Evolutionary conservation across 2,888 invertebrate species (phyloP), one percentile per base, ranked within the genome.

Genomic region (Aphidoletes aphidimyza): DNA sequence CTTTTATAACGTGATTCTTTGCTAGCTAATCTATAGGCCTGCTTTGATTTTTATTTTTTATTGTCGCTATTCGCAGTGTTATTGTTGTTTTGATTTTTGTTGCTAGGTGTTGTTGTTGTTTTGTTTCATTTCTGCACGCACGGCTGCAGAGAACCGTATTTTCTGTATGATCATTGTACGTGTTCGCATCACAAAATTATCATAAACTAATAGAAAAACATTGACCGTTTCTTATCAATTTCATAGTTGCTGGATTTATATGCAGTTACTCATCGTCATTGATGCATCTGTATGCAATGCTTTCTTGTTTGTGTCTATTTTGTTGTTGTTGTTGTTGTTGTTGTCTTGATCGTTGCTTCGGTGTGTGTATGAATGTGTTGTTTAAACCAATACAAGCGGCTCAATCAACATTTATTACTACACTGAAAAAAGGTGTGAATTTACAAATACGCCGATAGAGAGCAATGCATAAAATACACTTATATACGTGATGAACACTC

Each of bases 191-290:
- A 34, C n/a, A 54, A 69, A 30, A 69, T 69, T 69, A 69, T 69
- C 69, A 69, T 69, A 69, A 69, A 69, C 69, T 69, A 69, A 69
- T 69, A 69, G 69, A 69, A 69, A 69, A 69, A 69, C 34, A n/a
- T n/a, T n/a, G n/a, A n/a, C n/a, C n/a, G 30, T 69, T 30, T 17
- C 69, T 22, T 22, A 54, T 54, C 54, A 54, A 47, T 14, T 47
- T n/a, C n/a, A n/a, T n/a, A n/a, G n/a, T n/a, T n/a, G n/a, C n/a
- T n/a, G n/a, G n/a, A n/a, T n/a, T n/a, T n/a, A n/a, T n/a, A n/a
- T n/a, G n/a, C n/a, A n/a, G n/a, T n/a, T n/a, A n/a, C n/a, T n/a
- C n/a, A n/a, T n/a, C n/a, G n/a, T n/a, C n/a, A n/a, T n/a, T n/a
- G n/a, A n/a, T n/a, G n/a, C n/a, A n/a, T n/a, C n/a, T n/a, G n/a